Percentiles rank a stretch among this genome's conserved stretches.
These are phyloP conservation scores for Drosophila greeni DNA, from an alignment of 2,888 invertebrate species.

Conservation along the genomic window DNA sequence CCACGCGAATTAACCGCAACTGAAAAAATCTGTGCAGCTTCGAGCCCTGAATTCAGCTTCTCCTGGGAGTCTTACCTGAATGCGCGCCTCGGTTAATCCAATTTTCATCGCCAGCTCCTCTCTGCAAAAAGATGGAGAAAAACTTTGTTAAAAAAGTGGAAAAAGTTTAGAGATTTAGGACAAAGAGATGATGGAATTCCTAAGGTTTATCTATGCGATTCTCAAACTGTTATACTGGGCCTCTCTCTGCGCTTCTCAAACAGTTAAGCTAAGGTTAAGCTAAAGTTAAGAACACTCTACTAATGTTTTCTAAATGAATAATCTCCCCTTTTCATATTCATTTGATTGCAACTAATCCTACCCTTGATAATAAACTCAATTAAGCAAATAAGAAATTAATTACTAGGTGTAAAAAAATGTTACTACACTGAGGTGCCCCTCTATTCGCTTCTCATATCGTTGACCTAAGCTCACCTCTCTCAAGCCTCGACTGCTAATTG, in stretches of 20 bases:
- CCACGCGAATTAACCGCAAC: slow-evolving; percentile 62
- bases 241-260: background rate
- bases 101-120: slow-evolving; percentile 97
- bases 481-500: slow-evolving; percentile 18
- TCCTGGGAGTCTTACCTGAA: slow-evolving; percentile 84
- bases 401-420: slow-evolving; percentile 6
- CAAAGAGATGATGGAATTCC: background rate
- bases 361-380: slow-evolving; percentile 1
- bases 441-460: background rate
- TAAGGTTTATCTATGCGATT: background rate
- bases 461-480: slow-evolving; percentile 20
- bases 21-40: slow-evolving; percentile 46
- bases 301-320: background rate
- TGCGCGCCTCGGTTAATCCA: slow-evolving; percentile 94
- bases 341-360: background rate
- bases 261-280: background rate
- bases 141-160: slow-evolving; percentile 8
- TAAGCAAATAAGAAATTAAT: slow-evolving; percentile 2
- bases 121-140: slow-evolving; percentile 81
- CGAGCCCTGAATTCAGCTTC: slow-evolving; percentile 20
- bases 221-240: too few relatives aligned
- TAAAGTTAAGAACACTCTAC: too few relatives aligned
- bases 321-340: background rate
- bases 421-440: background rate
- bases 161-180: slow-evolving; percentile 6